Conservation (phyloP, 92 coral and sea anemone species). For the Umimayanthus chanpuru region DNA sequence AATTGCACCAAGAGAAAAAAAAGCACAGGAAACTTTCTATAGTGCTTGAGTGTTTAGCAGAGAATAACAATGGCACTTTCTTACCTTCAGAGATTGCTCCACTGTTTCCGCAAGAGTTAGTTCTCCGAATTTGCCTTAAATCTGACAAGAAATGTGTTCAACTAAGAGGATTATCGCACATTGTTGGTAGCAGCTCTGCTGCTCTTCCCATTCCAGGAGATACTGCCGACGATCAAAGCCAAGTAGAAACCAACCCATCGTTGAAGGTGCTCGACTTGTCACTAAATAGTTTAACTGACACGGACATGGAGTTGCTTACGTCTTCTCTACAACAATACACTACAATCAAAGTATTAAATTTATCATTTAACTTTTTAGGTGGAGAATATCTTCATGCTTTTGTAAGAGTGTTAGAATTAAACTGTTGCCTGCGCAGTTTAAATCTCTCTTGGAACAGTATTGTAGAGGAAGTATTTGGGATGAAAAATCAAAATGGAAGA, state of each 20-base stretch:
- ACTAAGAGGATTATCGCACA: constrained; percentile 9
- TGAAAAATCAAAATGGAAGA: too few species aligned
- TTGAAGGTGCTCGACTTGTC: constrained; percentile 11
- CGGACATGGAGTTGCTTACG: not conserved
- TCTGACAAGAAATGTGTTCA: constrained; percentile 5
- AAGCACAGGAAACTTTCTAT: not conserved
- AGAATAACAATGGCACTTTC: not conserved
- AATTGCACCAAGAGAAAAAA: not conserved
- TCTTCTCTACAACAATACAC: constrained; percentile 16
- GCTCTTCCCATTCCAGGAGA: not conserved
- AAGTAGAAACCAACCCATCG: not conserved
- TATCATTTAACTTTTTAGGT: not conserved
- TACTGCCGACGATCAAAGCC: not conserved
- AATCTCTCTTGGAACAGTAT: constrained; percentile 3
- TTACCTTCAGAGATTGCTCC: constrained; percentile 1
- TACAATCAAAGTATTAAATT: constrained; percentile 6
- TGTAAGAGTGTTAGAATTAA: not conserved
- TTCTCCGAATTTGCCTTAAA: constrained; percentile 5
- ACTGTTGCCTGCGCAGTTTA: not conserved
- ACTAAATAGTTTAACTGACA: not conserved
- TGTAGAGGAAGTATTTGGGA: too few species aligned
- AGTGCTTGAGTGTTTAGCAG: constrained; percentile 23
- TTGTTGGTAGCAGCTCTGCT: constrained; percentile 1
- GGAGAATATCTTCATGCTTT: not conserved
- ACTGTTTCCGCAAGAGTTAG: constrained; percentile 12